Evolutionary conservation across 2,797 vertebrate genomes (phyloP).

Genomic region (Danio tinwini): DNA sequence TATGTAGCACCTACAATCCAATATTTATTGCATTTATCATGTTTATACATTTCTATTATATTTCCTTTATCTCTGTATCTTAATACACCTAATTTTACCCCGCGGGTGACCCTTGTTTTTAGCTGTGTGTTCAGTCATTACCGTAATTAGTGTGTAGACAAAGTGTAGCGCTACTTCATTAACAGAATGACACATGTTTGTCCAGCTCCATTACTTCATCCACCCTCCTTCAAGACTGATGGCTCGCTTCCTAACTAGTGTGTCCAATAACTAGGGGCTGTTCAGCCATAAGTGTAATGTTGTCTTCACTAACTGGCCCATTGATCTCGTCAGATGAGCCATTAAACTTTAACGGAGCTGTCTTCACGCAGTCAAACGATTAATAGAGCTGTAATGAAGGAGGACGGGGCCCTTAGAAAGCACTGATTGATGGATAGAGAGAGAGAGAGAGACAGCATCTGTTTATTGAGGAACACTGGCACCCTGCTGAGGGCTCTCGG

Average conservation of each 20-base stretch:
- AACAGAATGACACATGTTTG: conserved; percentile 63
- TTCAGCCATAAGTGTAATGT: conserved; percentile 58
- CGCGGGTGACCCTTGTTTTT: conserved; percentile 18
- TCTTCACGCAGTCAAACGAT: conserved; percentile 57
- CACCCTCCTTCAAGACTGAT: conserved; percentile 63
- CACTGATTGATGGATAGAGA: conserved; percentile 66
- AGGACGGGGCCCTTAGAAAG: conserved; percentile 65
- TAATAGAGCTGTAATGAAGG: conserved; percentile 68
- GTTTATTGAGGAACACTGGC: conserved; percentile 69
- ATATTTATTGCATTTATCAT: too few species aligned
- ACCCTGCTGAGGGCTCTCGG: conserved; percentile 73
- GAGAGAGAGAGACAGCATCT: conserved; percentile 64
- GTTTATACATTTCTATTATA: neutral
- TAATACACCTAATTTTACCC: neutral
- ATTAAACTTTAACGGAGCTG: conserved; percentile 76
- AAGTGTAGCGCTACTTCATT: conserved; percentile 73
- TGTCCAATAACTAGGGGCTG: conserved; percentile 47
- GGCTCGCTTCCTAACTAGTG: conserved; percentile 63
- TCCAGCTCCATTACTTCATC: conserved; percentile 61
- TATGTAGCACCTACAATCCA: too few species aligned
- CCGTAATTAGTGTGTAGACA: conserved; percentile 70
- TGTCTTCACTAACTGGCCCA: conserved; percentile 70
- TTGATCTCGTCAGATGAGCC: conserved; percentile 72
- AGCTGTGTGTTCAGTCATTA: conserved; percentile 63
- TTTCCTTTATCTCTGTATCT: neutral